Evolutionary conservation across 2,113 vertebrate species (phyloP), one percentile per base, ranked within the genome.

Genomic region (Solea senegalensis): DNA sequence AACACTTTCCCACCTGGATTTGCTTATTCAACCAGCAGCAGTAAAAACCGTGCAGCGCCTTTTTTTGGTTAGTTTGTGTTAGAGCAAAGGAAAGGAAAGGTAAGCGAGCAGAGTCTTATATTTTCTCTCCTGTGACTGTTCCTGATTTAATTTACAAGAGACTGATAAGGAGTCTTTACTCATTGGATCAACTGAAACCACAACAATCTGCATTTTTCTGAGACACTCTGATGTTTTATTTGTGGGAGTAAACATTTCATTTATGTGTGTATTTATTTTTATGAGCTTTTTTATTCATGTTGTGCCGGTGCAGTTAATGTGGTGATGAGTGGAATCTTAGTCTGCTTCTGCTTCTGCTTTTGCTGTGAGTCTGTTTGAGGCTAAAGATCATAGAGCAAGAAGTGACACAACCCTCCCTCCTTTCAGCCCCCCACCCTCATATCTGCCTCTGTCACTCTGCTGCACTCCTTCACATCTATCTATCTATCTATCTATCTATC

Each of bases 1-100:
- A 97, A 97, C 96, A 97, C 96, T 97, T 97, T 96, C 95, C 96
- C 97, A 99, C 98, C 98, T 99, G 98, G 97, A 97, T 99, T 94
- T 98, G 97, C 95, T 96, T 97, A 98, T 94, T 97, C 96, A 96
- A 95, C 94, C 95, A 95, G 92, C 95, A 95, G 96, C 95, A 74
- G 88, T 86, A 94, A 93, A 21, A 95, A 86, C 89, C 93, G 95
- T 91, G 93, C 95, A 90, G 94, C 90, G 93, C 94, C 21, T 21
- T 21, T 90, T 62, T 60, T 72, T 63, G 74, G 62, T 92, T 88
- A 90, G 93, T 93, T 92, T 91, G 90, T 89, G 92, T 89, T 90
- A 92, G 84, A 89, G 88, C 86, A 90, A 61, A 77, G 45, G 67
- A 76, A 21, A 21, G 86, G 41, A 72, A 90, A 94, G 96, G 96